Percentiles rank a stretch among this genome's conserved stretches.
Evolutionary conservation across 2,888 invertebrate species (phyloP).

Genomic region (Tenthredo distinguenda): DNA sequence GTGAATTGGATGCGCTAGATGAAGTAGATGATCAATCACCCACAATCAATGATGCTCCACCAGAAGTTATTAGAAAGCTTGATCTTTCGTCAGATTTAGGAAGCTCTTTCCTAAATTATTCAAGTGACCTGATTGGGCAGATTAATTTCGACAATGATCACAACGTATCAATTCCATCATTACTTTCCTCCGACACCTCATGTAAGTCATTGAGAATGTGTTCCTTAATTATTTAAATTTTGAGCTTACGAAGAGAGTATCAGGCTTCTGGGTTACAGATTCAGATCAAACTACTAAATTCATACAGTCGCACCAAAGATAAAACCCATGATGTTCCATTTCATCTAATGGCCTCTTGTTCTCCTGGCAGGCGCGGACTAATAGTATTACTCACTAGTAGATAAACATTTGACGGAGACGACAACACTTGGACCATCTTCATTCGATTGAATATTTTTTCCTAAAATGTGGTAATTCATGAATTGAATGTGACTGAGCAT

Average conservation of each 20-base stretch:
- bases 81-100: background rate
- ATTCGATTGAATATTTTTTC: too few relatives aligned
- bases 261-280: too few relatives aligned
- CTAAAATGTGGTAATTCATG: too few relatives aligned
- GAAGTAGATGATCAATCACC: conserved; percentile 10
- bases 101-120: background rate
- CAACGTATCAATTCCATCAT: background rate
- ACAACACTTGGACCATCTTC: too few relatives aligned
- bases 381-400: too few relatives aligned
- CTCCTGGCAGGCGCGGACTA: too few relatives aligned
- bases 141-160: background rate
- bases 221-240: background rate
- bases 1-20: conserved; percentile 30
- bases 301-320: too few relatives aligned
- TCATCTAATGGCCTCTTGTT: too few relatives aligned
- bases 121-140: background rate
- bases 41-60: conserved; percentile 13
- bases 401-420: too few relatives aligned
- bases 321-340: too few relatives aligned
- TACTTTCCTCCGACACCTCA: background rate
- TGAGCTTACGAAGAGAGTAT: background rate
- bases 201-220: background rate
- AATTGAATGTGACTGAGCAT: too few relatives aligned
- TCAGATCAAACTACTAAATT: too few relatives aligned
- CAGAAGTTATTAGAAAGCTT: background rate